Evolutionary conservation across 2,797 vertebrate species (phyloP), one percentile per base, ranked within the genome.

Genomic region (Cyclopterus lumpus): DNA sequence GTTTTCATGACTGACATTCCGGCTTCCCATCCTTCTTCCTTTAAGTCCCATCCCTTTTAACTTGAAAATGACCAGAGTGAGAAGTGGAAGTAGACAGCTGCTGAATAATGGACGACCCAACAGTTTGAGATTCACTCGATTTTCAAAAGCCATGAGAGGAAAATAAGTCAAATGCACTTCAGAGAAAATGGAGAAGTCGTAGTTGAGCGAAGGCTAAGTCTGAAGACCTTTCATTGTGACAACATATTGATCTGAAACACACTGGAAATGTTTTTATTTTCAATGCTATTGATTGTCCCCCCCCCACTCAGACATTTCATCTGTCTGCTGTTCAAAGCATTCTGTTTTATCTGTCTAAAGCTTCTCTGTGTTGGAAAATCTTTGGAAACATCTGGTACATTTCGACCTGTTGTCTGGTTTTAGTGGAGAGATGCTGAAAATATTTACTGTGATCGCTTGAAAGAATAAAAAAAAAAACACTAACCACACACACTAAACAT

Each of bases 21-120:
- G 71, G 70, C 46, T 57, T 67, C 78, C 55, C 74, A 40, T 77
- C 67, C 75, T 20, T 44, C 63, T 66, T 54, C 86, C 86, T 89
- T 86, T 65, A 85, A 84, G 81, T 90, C 79, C 63, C 32, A 12
- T 60, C 60, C 62, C 84, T 93, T 93, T 93, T 81, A 93, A 91
- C 82, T 86, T 70, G 71, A 79, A 85, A 80, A 86, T 82, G 88
- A 85, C 79, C 84, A 80, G 81, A 84, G 83, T 80, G 84, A 85
- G 68, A 66, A 80, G 80, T 62, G 66, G 72, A 76, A 75, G 81
- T 11, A 76, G 87, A 87, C 77, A 77, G 81, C 76, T 84, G 61
- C 66, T 93, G 88, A 94, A 94, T 93, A 85, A 94, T 91, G 83
- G 76, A 93, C 93, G 78, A 85, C 32, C 80, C 24, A 59, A 62